Evolutionary conservation across 1,140 invertebrate species (phyloP).

Genomic region (Oreohelix idahoensis): DNA sequence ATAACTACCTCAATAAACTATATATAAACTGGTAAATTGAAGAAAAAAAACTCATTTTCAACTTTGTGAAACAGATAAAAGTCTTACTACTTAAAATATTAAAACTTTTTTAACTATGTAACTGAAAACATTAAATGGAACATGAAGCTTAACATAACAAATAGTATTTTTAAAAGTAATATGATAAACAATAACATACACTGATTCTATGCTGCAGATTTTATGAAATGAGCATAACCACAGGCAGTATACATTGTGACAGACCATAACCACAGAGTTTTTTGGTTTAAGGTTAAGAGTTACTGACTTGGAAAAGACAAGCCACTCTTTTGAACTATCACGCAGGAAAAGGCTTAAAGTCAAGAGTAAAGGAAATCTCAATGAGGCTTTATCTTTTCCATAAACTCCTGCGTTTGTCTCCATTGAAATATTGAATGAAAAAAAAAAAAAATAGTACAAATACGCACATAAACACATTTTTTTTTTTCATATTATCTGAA

Average conservation of each 20-base stretch:
- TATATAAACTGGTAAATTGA: not conserved
- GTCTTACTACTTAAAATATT: conserved; percentile 19
- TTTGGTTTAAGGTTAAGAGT: too few relatives aligned
- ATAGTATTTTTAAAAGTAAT: not conserved
- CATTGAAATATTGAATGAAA: too few relatives aligned
- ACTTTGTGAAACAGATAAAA: conserved; percentile 19
- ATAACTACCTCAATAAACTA: not conserved
- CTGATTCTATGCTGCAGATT: not conserved
- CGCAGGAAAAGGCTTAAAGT: too few relatives aligned
- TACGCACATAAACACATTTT: too few relatives aligned
- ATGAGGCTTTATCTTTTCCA: too few relatives aligned
- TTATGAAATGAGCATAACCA: not conserved
- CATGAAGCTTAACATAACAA: not conserved
- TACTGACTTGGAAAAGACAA: too few relatives aligned
- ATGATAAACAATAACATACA: not conserved
- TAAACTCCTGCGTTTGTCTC: too few relatives aligned
- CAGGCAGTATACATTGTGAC: not conserved
- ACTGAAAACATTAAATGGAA: not conserved
- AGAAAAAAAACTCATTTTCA: not conserved
- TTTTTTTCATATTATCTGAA: too few relatives aligned
- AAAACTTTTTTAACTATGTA: not conserved
- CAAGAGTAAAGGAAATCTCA: too few relatives aligned
- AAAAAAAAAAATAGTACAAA: too few relatives aligned
- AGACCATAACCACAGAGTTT: not conserved
- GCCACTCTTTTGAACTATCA: too few relatives aligned